Conservation (phyloP, 2,888 invertebrate genomes). For the Catocala nupta region DNA sequence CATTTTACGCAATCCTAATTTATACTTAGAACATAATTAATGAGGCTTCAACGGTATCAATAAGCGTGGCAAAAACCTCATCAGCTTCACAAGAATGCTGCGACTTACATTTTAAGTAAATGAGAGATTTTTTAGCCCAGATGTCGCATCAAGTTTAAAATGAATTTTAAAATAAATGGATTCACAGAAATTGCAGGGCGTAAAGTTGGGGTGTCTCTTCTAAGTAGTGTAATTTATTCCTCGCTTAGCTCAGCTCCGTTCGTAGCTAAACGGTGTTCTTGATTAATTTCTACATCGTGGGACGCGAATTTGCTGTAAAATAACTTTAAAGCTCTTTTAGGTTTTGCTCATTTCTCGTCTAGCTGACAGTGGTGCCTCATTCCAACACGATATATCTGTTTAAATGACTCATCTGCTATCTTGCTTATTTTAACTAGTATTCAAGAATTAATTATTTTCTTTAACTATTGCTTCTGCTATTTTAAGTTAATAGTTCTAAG, state of each 20-base stretch:
- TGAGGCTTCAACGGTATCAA: neutral
- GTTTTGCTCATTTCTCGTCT: neutral
- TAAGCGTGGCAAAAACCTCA: neutral
- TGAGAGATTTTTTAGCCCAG: slow-evolving; percentile 33
- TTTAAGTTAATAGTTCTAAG: too few relatives aligned
- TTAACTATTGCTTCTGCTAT: too few relatives aligned
- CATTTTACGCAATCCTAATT: neutral
- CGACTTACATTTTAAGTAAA: slow-evolving; percentile 13
- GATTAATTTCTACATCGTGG: neutral
- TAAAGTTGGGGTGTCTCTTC: slow-evolving; percentile 12
- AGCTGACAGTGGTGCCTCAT: too few relatives aligned
- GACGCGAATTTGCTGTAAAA: neutral
- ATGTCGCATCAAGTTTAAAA: slow-evolving; percentile 31
- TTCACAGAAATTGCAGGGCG: slow-evolving; percentile 21
- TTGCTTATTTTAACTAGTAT: too few relatives aligned
- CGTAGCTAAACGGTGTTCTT: neutral
- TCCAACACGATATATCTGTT: too few relatives aligned
- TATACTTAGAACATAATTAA: neutral
- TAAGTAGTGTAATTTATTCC: slow-evolving; percentile 9
- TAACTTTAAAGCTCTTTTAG: neutral
- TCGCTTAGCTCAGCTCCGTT: slow-evolving; percentile 19
- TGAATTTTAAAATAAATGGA: slow-evolving; percentile 46
- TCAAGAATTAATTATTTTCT: too few relatives aligned
- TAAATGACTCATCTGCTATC: too few relatives aligned
- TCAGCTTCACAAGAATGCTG: neutral